phyloP scores from a whole-genome alignment of 2,888 invertebrate genomes.

The Hyppa rectilinea region DNA sequence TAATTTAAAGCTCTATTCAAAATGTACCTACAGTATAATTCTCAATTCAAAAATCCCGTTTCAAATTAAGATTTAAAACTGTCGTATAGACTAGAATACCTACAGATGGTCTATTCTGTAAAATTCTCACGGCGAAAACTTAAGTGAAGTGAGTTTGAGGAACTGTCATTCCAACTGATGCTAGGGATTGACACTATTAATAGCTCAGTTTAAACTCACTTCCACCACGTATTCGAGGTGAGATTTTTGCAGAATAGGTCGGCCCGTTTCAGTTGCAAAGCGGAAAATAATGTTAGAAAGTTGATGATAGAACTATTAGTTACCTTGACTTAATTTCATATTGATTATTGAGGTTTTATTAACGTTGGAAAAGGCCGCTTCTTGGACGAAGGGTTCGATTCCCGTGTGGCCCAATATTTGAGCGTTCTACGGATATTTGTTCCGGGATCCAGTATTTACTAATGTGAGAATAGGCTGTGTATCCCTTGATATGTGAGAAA shows the following conservation, averaged over 20 bases:
- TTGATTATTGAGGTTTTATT: neutral
- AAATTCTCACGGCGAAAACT: too few species aligned
- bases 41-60: neutral
- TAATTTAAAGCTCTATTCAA: neutral
- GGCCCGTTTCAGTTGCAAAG: neutral
- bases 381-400: neutral
- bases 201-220: too few species aligned
- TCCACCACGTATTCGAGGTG: neutral
- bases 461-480: neutral
- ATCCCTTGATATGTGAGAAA: neutral
- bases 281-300: neutral
- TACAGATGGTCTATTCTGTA: neutral
- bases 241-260: neutral
- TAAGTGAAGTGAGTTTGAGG: too few species aligned
- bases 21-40: too few species aligned
- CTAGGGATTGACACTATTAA: too few species aligned
- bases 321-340: neutral
- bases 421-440: slow-evolving; percentile 15
- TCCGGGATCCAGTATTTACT: slow-evolving; percentile 12
- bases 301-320: neutral
- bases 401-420: slow-evolving; percentile 16
- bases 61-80: neutral
- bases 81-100: neutral
- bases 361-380: neutral
- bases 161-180: too few species aligned